These are phyloP conservation scores for Eupithecia tripunctaria DNA, from an alignment of 2,888 invertebrate species.

Conservation along the genomic window DNA sequence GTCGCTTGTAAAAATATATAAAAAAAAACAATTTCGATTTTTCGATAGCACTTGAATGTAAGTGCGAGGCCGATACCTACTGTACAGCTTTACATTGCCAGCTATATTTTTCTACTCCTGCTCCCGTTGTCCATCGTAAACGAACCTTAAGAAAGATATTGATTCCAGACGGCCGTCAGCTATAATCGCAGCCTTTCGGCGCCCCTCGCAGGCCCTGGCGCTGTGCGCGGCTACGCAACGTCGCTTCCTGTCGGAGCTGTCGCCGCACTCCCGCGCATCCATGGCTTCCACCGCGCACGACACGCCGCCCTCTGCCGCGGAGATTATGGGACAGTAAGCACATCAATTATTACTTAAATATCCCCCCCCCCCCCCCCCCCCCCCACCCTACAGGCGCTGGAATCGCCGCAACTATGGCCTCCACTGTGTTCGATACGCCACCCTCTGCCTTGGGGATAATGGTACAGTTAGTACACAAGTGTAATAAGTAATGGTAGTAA, in stretches of 20 bases:
- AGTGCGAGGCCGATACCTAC: not conserved
- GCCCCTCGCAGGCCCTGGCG: constrained; percentile 85
- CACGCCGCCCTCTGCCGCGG: constrained; percentile 69
- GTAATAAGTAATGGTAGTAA: no score
- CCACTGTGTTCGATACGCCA: constrained; percentile 68
- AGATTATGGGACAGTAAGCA: constrained; percentile 68
- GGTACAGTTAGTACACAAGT: constrained; percentile 55
- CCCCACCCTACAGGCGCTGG: not conserved
- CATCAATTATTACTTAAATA: not conserved
- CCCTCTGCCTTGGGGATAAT: constrained; percentile 74
- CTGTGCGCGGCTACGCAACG: constrained; percentile 83
- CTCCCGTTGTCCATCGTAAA: not conserved
- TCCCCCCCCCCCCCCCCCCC: not conserved
- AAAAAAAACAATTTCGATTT: no score
- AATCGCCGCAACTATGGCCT: constrained; percentile 64
- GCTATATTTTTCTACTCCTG: not conserved
- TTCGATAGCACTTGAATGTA: no score
- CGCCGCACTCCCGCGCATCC: constrained; percentile 72
- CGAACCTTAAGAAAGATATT: not conserved
- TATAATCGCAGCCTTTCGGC: constrained; percentile 86
- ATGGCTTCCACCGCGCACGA: constrained; percentile 73
- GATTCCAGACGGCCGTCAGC: constrained; percentile 84
- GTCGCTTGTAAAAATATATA: no score
- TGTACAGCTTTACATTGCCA: not conserved
- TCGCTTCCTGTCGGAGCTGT: constrained; percentile 72